Conservation (phyloP, 2,113 vertebrate species). For the Lontra canadensis region DNA sequence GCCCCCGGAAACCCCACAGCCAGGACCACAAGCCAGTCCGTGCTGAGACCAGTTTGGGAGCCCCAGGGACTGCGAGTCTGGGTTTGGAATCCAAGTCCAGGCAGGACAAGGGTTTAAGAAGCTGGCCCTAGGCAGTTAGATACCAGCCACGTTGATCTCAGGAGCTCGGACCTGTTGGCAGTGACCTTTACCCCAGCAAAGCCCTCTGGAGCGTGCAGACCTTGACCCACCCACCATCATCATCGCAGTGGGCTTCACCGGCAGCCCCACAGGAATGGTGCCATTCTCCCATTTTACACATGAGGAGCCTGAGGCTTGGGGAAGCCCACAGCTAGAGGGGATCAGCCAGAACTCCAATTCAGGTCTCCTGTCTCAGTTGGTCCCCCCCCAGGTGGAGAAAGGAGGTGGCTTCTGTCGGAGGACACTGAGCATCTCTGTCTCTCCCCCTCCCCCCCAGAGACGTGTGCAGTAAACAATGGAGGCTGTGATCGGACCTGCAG, state of each 20-base stretch:
- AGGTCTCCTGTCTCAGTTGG: not conserved
- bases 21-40: not conserved
- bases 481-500: constrained; percentile 98
- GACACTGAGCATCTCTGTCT: constrained; percentile 46
- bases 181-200: fast-evolving
- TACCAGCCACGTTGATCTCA: not conserved
- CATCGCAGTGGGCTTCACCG: fast-evolving
- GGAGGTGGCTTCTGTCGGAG: not conserved
- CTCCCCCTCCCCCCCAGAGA: constrained; percentile 88
- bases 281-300: not conserved
- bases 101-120: not conserved
- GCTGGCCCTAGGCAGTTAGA: not conserved
- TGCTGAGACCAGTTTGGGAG: not conserved
- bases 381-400: not conserved
- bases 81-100: not conserved
- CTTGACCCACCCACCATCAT: fast-evolving
- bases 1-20: not conserved
- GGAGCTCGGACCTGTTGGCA: fast-evolving
- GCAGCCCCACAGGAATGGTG: fast-evolving
- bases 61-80: not conserved
- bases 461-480: constrained; percentile 97
- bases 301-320: not conserved
- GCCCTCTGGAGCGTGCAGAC: not conserved
- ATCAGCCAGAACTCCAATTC: not conserved
- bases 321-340: not conserved